Evolutionary conservation across 2,888 invertebrate genomes (phyloP), one percentile per base, ranked within the genome.

Genomic region (Xestia c-nigrum): DNA sequence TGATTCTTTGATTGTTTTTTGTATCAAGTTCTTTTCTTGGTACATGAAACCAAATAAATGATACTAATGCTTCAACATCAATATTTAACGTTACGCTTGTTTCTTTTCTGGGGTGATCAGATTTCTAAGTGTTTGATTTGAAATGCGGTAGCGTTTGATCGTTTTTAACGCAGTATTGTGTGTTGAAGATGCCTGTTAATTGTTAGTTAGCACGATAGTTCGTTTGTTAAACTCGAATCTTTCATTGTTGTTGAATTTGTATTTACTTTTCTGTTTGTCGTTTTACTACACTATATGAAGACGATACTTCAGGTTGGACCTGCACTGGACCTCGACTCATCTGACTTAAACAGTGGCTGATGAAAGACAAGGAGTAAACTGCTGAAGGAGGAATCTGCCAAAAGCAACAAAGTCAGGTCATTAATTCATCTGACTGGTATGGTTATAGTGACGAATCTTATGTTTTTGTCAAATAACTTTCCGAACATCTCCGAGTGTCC

Each of bases 51-150:
- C 46, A 3, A 64, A 68, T 50, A 46, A n/a, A 55, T 67, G 16
- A 46, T 24, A 59, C n/a, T n/a, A n/a, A n/a, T n/a, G n/a, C 3
- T 66, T 46, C n/a, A 59, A 61, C 65, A 72, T 76, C 64, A 67
- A 80, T 80, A 79, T 79, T 79, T 61, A 75, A 67, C 79, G 75
- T 61, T 64, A 68, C 75, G 79, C 70, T 76, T 19, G 4, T 74
- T 83, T 69, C 43, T 76, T 74, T 83, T 80, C 71, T 80, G 31
- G 76, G 69, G 84, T 83, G 76, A 64, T 24, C 59, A 76, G 74
- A 76, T 84, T 83, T 83, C 76, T 74, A 76, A 74, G 68, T 66
- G 55, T 73, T 64, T 55, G 40, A 65, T 59, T 21, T 65, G 65
- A 83, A 71, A 75, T 63, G 80, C 84, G 76, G 83, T 55, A 83